Percentiles rank a stretch among this genome's conserved stretches.
These are phyloP conservation scores for Pipistrellus pygmaeus DNA, from an alignment of 2,797 vertebrate species.

Conservation along the genomic window DNA sequence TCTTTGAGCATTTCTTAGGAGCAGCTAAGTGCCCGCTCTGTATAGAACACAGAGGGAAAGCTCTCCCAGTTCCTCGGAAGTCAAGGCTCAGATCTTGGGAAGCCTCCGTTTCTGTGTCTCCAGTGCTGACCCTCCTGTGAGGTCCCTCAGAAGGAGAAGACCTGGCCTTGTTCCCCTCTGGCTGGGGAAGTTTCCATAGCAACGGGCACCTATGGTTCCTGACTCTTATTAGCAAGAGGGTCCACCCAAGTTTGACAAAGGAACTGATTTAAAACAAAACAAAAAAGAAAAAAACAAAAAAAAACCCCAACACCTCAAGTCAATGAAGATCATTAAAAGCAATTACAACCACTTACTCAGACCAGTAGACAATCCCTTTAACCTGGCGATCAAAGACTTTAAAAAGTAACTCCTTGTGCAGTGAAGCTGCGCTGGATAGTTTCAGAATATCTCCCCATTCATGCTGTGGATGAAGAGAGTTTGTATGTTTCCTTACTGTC, in stretches of 20 bases:
- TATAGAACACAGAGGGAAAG: background rate
- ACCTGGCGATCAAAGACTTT: conserved; percentile 20
- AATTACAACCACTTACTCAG: background rate
- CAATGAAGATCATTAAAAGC: conserved; percentile 9
- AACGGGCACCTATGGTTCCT: background rate
- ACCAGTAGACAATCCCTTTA: background rate
- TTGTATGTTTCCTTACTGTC: background rate
- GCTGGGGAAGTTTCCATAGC: background rate
- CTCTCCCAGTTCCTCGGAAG: background rate
- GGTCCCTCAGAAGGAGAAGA: background rate
- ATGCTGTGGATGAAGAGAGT: background rate
- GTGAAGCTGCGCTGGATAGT: background rate
- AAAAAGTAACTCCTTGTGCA: background rate
- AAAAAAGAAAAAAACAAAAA: background rate
- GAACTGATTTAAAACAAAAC: background rate
- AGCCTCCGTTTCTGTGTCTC: background rate
- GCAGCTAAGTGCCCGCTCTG: background rate
- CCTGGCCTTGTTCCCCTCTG: background rate
- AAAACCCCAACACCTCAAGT: background rate
- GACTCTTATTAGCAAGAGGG: conserved; percentile 44
- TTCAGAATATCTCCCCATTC: background rate
- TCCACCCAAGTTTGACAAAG: conserved; percentile 15
- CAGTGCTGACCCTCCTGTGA: background rate
- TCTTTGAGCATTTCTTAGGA: background rate
- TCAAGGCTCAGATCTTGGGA: background rate